These are phyloP conservation scores for Conopomorpha cramerella DNA, from an alignment of 1,140 invertebrate species.

Conservation along the genomic window DNA sequence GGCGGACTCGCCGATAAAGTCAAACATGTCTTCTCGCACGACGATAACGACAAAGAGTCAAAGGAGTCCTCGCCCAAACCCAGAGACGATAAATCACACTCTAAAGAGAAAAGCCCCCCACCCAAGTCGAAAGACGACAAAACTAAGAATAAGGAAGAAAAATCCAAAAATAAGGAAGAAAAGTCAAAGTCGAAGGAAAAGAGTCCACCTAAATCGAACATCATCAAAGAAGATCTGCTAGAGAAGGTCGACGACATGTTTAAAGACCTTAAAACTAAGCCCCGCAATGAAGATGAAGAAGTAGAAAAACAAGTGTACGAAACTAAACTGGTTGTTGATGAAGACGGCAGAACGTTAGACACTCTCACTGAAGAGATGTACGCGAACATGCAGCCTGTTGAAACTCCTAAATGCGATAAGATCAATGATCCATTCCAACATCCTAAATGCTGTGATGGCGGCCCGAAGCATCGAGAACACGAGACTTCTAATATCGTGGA, in stretches of 20 bases:
- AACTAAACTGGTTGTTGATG: constrained; percentile 45
- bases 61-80: constrained; percentile 39
- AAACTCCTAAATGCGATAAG: constrained; percentile 24
- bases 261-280: constrained; percentile 41
- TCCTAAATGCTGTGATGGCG: constrained; percentile 36
- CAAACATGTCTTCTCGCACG: constrained; percentile 37
- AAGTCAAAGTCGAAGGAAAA: constrained; percentile 7
- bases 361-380: constrained; percentile 41
- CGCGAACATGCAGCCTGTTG: constrained; percentile 45
- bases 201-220: constrained; percentile 31
- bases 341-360: constrained; percentile 24
- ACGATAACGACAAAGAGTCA: constrained; percentile 24
- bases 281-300: constrained; percentile 36
- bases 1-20: constrained; percentile 46
- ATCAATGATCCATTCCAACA: constrained; percentile 36
- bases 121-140: background rate
- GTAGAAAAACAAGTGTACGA: constrained; percentile 29
- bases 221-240: constrained; percentile 50
- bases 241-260: constrained; percentile 58
- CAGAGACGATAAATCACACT: constrained; percentile 23
- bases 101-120: background rate
- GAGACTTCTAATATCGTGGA: constrained; percentile 42
- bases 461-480: constrained; percentile 40
- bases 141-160: constrained; percentile 1
- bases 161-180: constrained; percentile 1